Percentiles rank a stretch among this genome's conserved stretches.
phyloP scores from a whole-genome alignment of 2,888 invertebrate species.

The Philonicus albiceps region DNA sequence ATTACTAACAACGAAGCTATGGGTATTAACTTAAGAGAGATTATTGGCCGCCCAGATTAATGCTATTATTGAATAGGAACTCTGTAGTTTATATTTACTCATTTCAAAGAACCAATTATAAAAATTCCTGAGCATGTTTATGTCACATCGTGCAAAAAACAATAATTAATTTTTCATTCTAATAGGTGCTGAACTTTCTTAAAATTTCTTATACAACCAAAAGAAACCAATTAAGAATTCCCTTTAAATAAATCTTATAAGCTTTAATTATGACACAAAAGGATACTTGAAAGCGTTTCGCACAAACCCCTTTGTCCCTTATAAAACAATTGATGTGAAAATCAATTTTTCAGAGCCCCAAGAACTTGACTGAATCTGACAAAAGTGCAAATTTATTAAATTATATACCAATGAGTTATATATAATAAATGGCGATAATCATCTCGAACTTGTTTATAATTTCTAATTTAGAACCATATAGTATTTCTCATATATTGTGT shows the following conservation, averaged over 20 bases:
- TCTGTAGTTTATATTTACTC: too few relatives aligned
- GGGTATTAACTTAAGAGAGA: too few relatives aligned
- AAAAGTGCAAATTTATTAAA: not conserved
- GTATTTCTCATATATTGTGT: not conserved
- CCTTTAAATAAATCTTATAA: not conserved
- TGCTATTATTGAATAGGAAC: too few relatives aligned
- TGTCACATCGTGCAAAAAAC: not conserved
- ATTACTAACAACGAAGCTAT: too few relatives aligned
- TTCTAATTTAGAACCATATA: not conserved
- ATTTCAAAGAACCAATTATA: not conserved
- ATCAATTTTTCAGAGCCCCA: not conserved
- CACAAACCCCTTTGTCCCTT: not conserved
- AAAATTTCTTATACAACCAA: not conserved
- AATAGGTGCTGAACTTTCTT: not conserved
- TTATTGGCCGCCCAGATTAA: too few relatives aligned
- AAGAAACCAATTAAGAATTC: not conserved
- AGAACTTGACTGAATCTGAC: not conserved
- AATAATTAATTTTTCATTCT: not conserved
- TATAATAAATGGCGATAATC: not conserved
- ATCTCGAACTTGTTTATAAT: not conserved
- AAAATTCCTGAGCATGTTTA: not conserved
- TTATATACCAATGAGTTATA: not conserved
- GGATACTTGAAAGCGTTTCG: not conserved
- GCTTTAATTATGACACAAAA: not conserved
- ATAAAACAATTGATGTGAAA: not conserved